Base-by-base conservation (phyloP, 2,888 invertebrate species). In the Disparrhopalites patrizii region DNA sequence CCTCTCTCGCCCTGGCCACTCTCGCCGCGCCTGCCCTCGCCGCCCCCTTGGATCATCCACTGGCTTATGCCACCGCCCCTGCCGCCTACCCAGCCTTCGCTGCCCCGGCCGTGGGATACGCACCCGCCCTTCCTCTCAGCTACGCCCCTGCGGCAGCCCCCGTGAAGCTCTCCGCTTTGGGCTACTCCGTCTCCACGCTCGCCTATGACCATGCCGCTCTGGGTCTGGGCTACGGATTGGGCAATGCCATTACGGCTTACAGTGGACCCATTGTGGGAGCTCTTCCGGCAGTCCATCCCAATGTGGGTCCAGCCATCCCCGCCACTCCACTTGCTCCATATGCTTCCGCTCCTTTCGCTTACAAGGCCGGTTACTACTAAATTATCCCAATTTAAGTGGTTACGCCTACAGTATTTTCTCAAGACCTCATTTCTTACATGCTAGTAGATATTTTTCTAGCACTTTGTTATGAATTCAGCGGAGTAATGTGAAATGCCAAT, bases 301-400 rank as follows among this genome's bases (percentile, higher is more conserved):
- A 62, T 27, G 62, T 54, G 27, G 62, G 62, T 5, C 62, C 62
- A 8, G 62, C 62, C 27, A 54, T 62, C 25, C 18, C 33, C 36
- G 56, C 57, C 18, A 5, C n/a, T 27, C 28, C 1, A 15, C n/a
- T 8, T 4, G 33, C 50, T 3, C 40, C 58, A 4, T 30, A 27
- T 33, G 62, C 20, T 18, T 28, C 54, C 2, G 36, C 50, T 30
- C 40, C 57, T 5, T 40, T 58, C 8, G 58, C 58, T 30, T 58
- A 58, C 43, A 65, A 65, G 51, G 51, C 50, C 38, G 65, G 47
- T 38, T 58, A 57, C 30, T 65, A 65, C 20, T 65, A 38, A 65
- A 64, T 2, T 25, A 23, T 47, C 38, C 27, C 36, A 10, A 28
- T 20, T 52, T 31, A 47, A 18, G n/a, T n/a, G n/a, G n/a, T n/a